phyloP scores from a whole-genome alignment of 2,888 invertebrate genomes.

The Aphidius colemani region DNA sequence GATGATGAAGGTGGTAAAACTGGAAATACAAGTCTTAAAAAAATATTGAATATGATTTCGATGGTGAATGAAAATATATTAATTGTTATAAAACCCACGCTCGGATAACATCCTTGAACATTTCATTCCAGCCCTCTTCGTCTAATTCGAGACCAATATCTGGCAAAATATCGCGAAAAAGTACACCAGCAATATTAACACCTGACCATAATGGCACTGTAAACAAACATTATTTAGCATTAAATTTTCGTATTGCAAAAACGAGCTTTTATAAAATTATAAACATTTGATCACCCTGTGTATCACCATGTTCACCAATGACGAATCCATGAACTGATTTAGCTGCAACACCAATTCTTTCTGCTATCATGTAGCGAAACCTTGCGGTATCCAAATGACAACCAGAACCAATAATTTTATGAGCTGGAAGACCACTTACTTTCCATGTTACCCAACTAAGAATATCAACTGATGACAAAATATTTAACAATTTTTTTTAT shows the following conservation, averaged over 20 bases:
- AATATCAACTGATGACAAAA: slow-evolving; percentile 63
- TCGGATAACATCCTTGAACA: slow-evolving; percentile 62
- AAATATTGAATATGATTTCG: not conserved
- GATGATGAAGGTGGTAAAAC: not conserved
- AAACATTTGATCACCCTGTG: slow-evolving; percentile 61
- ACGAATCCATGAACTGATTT: slow-evolving; percentile 66
- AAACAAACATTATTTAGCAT: slow-evolving; percentile 26
- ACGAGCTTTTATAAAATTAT: not conserved
- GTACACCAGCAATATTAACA: slow-evolving; percentile 65
- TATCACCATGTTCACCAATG: slow-evolving; percentile 72
- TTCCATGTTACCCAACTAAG: slow-evolving; percentile 71
- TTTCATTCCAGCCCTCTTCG: slow-evolving; percentile 62
- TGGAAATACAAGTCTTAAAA: not conserved
- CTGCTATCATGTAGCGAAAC: slow-evolving; percentile 66
- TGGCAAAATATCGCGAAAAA: slow-evolving; percentile 61
- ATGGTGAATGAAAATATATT: not conserved
- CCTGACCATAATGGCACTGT: slow-evolving; percentile 67
- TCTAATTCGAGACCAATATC: slow-evolving; percentile 61
- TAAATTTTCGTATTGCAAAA: no score
- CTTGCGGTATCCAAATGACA: slow-evolving; percentile 69
- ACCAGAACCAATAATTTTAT: slow-evolving; percentile 68
- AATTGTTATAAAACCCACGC: slow-evolving; percentile 40
- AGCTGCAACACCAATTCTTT: slow-evolving; percentile 65
- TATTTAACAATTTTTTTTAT: not conserved
- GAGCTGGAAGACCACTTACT: slow-evolving; percentile 66